Conservation (phyloP, 2,888 invertebrate genomes). For the Leptodirus hochenwartii region DNA sequence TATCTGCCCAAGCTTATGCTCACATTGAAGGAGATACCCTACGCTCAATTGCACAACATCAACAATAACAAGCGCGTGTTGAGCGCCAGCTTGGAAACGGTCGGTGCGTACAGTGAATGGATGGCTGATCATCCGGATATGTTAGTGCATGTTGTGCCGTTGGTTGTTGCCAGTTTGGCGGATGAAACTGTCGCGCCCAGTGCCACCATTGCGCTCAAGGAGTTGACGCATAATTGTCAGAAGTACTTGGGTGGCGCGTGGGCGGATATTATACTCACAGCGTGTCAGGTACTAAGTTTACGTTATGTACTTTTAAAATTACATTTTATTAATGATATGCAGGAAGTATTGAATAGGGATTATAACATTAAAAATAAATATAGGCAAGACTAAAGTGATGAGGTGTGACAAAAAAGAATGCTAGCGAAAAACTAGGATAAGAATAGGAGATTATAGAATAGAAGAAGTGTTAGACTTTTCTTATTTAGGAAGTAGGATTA, state of each 20-base stretch:
- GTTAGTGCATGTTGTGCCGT: slow-evolving; percentile 46
- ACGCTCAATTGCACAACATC: slow-evolving; percentile 31
- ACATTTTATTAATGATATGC: not conserved
- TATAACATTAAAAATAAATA: too few relatives aligned
- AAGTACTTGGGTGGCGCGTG: slow-evolving; percentile 53
- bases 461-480: too few relatives aligned
- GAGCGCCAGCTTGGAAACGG: slow-evolving; percentile 55
- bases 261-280: slow-evolving; percentile 55
- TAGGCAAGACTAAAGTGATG: too few relatives aligned
- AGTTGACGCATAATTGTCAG: slow-evolving; percentile 67
- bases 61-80: slow-evolving; percentile 34
- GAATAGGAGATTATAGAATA: too few relatives aligned
- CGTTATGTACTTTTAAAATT: too few relatives aligned
- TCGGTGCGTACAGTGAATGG: slow-evolving; percentile 78
- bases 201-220: slow-evolving; percentile 76
- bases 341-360: too few relatives aligned
- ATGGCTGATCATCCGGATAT: slow-evolving; percentile 50
- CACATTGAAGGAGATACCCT: slow-evolving; percentile 43
- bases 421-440: too few relatives aligned
- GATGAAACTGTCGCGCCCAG: slow-evolving; percentile 52
- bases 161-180: slow-evolving; percentile 45
- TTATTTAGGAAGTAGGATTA: too few relatives aligned
- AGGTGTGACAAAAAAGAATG: too few relatives aligned
- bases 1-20: slow-evolving; percentile 40
- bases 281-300: slow-evolving; percentile 41